Evolutionary conservation across 2,888 invertebrate species (phyloP).

Genomic region (Leptopterna dolabrata): DNA sequence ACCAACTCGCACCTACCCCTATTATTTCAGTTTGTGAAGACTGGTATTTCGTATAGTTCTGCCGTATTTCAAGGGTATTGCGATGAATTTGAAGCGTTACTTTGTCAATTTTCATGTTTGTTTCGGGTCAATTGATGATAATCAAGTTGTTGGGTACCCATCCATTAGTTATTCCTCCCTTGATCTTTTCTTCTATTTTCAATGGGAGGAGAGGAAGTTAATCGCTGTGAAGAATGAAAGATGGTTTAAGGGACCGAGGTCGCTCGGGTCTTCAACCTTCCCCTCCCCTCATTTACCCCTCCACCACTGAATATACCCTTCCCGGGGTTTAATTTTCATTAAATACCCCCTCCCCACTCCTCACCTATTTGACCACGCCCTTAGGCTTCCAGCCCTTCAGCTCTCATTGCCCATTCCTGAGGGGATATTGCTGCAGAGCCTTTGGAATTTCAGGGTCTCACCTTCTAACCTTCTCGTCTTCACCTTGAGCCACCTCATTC

Average conservation of each 20-base stretch:
- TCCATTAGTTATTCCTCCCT: too few relatives aligned
- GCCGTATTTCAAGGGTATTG: too few relatives aligned
- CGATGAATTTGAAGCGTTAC: too few relatives aligned
- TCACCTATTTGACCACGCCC: neutral
- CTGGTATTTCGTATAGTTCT: too few relatives aligned
- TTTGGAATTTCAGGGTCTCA: neutral
- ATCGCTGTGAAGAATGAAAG: neutral
- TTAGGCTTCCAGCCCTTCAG: neutral
- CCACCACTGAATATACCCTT: neutral
- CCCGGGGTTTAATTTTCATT: slow-evolving; percentile 4
- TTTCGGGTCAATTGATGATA: too few relatives aligned
- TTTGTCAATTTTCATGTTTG: too few relatives aligned
- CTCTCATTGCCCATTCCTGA: slow-evolving; percentile 23
- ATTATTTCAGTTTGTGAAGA: too few relatives aligned
- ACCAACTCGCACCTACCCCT: too few relatives aligned
- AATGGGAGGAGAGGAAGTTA: too few relatives aligned
- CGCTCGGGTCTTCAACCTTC: neutral
- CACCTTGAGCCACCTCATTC: neutral
- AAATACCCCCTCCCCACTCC: neutral
- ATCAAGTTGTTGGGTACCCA: too few relatives aligned
- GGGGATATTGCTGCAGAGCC: slow-evolving; percentile 9
- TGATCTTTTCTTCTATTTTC: too few relatives aligned
- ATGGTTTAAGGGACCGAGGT: neutral
- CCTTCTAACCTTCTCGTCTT: neutral
- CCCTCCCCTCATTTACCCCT: neutral